Conservation (phyloP, 1,140 invertebrate species). For the Drosophila micromelanica region DNA sequence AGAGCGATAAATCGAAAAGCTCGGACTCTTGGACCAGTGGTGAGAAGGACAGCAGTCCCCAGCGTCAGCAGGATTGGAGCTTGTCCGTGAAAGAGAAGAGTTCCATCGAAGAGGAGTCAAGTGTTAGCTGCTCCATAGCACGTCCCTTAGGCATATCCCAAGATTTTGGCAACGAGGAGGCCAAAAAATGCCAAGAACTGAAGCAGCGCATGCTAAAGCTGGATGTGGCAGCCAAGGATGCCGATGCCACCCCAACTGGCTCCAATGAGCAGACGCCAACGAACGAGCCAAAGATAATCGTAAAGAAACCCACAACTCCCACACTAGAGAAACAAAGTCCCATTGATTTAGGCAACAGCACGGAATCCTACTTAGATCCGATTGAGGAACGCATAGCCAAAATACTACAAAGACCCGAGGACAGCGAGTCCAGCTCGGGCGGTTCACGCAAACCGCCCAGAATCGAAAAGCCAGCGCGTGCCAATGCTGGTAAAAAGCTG, state of each 20-base stretch:
- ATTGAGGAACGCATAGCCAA: constrained; percentile 80
- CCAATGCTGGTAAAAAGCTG: constrained; percentile 71
- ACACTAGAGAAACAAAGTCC: constrained; percentile 87
- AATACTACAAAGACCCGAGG: constrained; percentile 70
- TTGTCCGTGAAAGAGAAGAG: constrained; percentile 86
- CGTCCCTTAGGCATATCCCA: constrained; percentile 90
- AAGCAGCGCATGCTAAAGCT: constrained; percentile 79
- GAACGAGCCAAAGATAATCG: constrained; percentile 62
- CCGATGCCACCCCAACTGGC: constrained; percentile 49
- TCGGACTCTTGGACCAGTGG: constrained; percentile 88
- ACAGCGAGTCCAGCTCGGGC: constrained; percentile 82
- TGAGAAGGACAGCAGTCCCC: constrained; percentile 86
- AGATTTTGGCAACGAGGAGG: constrained; percentile 87
- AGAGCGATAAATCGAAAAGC: constrained; percentile 88
- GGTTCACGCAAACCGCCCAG: constrained; percentile 71
- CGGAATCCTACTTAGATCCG: constrained; percentile 75
- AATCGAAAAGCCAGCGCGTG: constrained; percentile 78
- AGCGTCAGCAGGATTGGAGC: constrained; percentile 80
- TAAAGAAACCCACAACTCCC: constrained; percentile 86
- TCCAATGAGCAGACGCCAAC: constrained; percentile 69
- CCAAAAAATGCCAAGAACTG: constrained; percentile 84
- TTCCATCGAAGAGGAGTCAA: constrained; percentile 90
- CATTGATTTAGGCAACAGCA: constrained; percentile 85
- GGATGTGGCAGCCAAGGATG: constrained; percentile 56
- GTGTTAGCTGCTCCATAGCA: constrained; percentile 91